Evolutionary conservation across 2,113 vertebrate species (phyloP).

Genomic region (Pagrus major): DNA sequence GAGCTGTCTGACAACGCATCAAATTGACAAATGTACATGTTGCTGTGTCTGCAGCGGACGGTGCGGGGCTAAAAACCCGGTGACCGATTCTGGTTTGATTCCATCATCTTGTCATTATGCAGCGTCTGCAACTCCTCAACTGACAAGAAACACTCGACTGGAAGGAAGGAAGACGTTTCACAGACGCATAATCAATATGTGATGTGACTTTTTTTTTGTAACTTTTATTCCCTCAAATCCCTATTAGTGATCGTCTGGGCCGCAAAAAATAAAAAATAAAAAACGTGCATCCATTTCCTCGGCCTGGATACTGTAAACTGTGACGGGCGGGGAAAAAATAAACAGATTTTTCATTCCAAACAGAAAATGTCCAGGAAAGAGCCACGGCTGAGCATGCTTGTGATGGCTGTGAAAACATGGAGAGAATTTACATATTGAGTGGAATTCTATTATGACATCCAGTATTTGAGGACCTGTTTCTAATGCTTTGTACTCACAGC

Average conservation of each 20-base stretch:
- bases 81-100: not conserved
- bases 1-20: conserved; percentile 20
- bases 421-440: conserved; percentile 71
- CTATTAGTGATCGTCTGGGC: conserved; percentile 21
- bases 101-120: conserved; percentile 15
- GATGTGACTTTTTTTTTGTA: too few relatives aligned
- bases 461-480: conserved; percentile 39
- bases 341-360: conserved; percentile 53
- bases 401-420: conserved; percentile 54
- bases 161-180: conserved; percentile 29
- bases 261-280: not conserved
- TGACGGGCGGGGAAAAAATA: conserved; percentile 6
- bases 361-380: conserved; percentile 36
- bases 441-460: conserved; percentile 61
- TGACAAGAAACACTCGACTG: not conserved
- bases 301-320: conserved; percentile 21
- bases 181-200: conserved; percentile 46
- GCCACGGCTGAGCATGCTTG: conserved; percentile 5
- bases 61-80: not conserved
- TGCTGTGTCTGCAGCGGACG: not conserved
- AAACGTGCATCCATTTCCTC: conserved; percentile 37
- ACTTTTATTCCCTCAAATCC: conserved; percentile 45
- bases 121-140: conserved; percentile 37
- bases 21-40: conserved; percentile 10
- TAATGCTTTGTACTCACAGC: conserved; percentile 51